These are phyloP conservation scores for zebrafish (Danio rerio) DNA, from an alignment of 2,113 vertebrate species.

Conservation along the genomic window DNA sequence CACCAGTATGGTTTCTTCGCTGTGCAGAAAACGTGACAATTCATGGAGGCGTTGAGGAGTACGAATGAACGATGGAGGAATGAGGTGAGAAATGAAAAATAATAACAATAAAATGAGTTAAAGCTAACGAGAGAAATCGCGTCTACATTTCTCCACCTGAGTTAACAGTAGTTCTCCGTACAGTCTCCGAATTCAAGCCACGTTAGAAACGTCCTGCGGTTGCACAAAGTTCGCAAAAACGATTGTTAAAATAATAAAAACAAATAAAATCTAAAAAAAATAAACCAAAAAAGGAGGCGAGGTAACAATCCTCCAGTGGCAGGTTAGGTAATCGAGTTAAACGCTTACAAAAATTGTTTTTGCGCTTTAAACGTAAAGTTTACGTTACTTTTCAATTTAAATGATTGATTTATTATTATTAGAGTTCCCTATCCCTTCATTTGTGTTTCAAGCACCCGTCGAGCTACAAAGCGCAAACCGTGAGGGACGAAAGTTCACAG, in stretches of 20 bases:
- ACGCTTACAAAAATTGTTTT: background rate
- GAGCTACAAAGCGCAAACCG: background rate
- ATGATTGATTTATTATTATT: conserved; percentile 11
- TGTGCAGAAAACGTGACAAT: conserved; percentile 66
- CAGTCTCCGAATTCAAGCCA: conserved; percentile 24
- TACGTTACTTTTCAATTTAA: background rate
- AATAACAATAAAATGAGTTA: conserved; percentile 22
- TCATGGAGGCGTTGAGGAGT: background rate
- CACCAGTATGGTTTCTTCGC: conserved; percentile 66
- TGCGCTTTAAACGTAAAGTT: background rate
- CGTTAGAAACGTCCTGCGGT: background rate
- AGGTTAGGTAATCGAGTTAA: conserved; percentile 6
- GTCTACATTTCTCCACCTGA: conserved; percentile 57
- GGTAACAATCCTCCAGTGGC: conserved; percentile 13
- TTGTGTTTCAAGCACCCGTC: conserved; percentile 17
- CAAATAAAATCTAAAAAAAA: background rate
- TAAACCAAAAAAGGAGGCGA: background rate
- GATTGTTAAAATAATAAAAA: background rate
- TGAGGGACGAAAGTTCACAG: conserved; percentile 63
- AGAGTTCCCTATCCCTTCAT: conserved; percentile 49
- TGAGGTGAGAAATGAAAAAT: conserved; percentile 46
- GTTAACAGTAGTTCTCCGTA: conserved; percentile 53
- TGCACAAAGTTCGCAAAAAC: background rate
- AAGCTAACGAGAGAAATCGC: conserved; percentile 41
- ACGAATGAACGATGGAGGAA: conserved; percentile 18